Percentiles rank a stretch among this genome's conserved stretches.
Evolutionary conservation across 2,888 invertebrate species (phyloP).

Genomic region (Dusona sp.): DNA sequence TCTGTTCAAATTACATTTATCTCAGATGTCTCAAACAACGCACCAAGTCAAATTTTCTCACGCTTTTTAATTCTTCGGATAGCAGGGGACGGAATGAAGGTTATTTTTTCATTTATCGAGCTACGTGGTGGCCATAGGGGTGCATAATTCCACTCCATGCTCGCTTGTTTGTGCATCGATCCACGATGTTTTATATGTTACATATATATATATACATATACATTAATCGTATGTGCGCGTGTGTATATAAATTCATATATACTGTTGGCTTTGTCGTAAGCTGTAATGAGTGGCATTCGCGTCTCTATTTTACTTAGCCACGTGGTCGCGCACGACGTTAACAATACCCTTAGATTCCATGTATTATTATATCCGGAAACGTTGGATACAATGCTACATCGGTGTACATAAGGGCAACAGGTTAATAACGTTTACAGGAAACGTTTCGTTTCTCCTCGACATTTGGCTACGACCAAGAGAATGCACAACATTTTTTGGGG

Average conservation of each 20-base stretch:
- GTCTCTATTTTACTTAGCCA: constrained; percentile 32
- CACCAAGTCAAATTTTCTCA: not conserved
- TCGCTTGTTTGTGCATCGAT: constrained; percentile 57
- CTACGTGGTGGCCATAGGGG: not conserved
- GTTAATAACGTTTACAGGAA: constrained; percentile 43
- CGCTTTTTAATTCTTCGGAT: not conserved
- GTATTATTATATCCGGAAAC: not conserved
- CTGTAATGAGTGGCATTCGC: constrained; percentile 48
- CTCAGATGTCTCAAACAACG: not conserved
- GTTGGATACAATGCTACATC: constrained; percentile 1
- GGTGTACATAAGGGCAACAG: constrained; percentile 23
- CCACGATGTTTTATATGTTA: constrained; percentile 27
- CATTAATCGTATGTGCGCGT: not conserved
- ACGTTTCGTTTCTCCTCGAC: constrained; percentile 9
- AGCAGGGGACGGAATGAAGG: not conserved
- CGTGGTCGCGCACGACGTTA: constrained; percentile 41
- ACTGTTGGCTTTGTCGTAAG: not conserved
- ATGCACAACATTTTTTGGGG: not conserved
- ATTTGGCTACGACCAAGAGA: not conserved
- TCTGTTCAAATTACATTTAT: not conserved
- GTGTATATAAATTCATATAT: not conserved
- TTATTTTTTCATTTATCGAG: constrained; percentile 13
- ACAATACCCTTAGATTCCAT: constrained; percentile 28
- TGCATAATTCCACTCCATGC: constrained; percentile 51
- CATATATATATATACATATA: not conserved